Evolutionary conservation across 2,113 vertebrate genomes (phyloP), one percentile per base, ranked within the genome.

Genomic region (Leptobrachium ailaonicum): DNA sequence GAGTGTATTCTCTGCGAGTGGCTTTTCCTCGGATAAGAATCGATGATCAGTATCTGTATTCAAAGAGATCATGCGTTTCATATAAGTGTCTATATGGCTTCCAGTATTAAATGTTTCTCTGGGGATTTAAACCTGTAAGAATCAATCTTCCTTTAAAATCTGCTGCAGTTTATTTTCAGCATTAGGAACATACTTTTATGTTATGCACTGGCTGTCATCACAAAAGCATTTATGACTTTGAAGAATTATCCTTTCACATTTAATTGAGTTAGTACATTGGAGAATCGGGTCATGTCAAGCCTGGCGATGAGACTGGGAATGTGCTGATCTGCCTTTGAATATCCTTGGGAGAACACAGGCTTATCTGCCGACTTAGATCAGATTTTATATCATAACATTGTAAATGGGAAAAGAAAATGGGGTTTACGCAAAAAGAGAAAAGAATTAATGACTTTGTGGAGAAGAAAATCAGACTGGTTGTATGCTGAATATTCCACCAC

Each of bases 191-290:
- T 40, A 32, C 2, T n/a, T 40, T 2, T 63, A 63, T 2, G 10
- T 5, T 4, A 47, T 2, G 62, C 41, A 32, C 12, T 43, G 32
- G 42, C 32, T 66, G 45, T 64, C 43, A 75, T 14, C 44, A 13
- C 4, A 75, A 41, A 20, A 64, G 9, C 47, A 45, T 44, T 45
- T 75, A 75, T 74, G 54, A 60, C 53, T 44, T 62, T 74, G 72
- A 75, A 41, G 60, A 63, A 63, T 64, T 64, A 64, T 32, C 62
- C 14, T 8, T 47, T 50, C 44, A 75, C 43, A 75, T 66, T 75
- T 66, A 75, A 75, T 66, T 75, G 62, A 32, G 43, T 50, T 50
- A 66, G 43, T 41, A 20, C 62, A 66, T 20, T 14, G 44, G 58
- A 75, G 58, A 75, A 8, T 47, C n/a, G 43, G 43, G 42, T 11